phyloP scores from a whole-genome alignment of 2,113 vertebrate species.

The Ptyas mucosa region DNA sequence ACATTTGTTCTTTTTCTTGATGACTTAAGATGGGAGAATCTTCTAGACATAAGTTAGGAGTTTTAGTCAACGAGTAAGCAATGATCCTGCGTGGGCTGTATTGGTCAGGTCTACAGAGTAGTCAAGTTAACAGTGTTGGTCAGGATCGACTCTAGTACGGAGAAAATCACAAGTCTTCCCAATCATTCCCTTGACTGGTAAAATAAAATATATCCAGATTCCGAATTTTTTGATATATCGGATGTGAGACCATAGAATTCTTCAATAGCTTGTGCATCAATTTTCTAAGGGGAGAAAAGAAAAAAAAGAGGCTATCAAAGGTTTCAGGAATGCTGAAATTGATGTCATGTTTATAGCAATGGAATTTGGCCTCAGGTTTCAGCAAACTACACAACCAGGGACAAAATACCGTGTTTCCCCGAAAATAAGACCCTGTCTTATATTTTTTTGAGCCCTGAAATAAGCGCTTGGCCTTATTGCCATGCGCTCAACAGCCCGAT shows the following conservation, averaged over 20 bases:
- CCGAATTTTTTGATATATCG: constrained; percentile 98
- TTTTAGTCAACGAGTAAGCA: constrained; percentile 14
- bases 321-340: neutral
- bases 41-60: constrained; percentile 34
- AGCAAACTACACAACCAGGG: neutral
- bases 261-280: constrained; percentile 97
- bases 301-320: neutral
- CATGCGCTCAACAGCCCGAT: too few species aligned
- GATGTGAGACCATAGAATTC: constrained; percentile 98
- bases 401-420: neutral
- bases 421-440: too few species aligned
- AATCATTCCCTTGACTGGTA: constrained; percentile 95
- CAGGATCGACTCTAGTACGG: neutral
- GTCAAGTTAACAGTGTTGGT: constrained; percentile 32
- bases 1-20: constrained; percentile 56
- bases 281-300: constrained; percentile 79
- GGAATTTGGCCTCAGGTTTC: neutral
- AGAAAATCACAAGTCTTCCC: constrained; percentile 42
- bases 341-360: neutral
- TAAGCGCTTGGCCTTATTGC: too few species aligned
- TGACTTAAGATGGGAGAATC: constrained; percentile 52
- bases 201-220: constrained; percentile 98
- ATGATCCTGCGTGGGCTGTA: constrained; percentile 10
- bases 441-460: too few species aligned
- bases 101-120: constrained; percentile 34